Conservation (phyloP, 2,888 invertebrate species). For the Latrodectus hesperus region DNA sequence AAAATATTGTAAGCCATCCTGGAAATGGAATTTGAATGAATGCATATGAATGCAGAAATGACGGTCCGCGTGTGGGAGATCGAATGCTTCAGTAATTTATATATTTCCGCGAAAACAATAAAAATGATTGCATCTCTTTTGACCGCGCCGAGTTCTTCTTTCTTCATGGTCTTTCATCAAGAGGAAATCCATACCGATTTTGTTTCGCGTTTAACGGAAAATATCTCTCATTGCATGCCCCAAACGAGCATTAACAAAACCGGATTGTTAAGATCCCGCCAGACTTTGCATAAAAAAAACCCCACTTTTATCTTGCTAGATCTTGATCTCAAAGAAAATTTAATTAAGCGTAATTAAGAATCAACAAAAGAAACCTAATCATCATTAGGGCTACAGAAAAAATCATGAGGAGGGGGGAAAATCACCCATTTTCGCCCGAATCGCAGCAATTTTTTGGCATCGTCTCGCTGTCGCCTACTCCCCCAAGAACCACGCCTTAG, state of each 20-base stretch:
- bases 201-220: not conserved
- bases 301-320: conserved; percentile 33
- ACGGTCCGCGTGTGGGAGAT: too few relatives aligned
- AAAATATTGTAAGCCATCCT: too few relatives aligned
- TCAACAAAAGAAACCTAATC: conserved; percentile 66
- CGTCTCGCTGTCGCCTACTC: conserved; percentile 1
- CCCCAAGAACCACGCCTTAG: conserved; percentile 5
- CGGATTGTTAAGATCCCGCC: not conserved
- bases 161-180: too few relatives aligned
- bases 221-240: not conserved
- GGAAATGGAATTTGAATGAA: too few relatives aligned
- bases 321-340: conserved; percentile 55
- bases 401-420: conserved; percentile 42
- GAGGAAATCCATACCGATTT: not conserved
- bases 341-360: conserved; percentile 66
- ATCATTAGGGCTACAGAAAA: conserved; percentile 56
- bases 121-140: too few relatives aligned
- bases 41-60: too few relatives aligned
- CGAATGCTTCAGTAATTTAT: too few relatives aligned
- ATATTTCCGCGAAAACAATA: too few relatives aligned
- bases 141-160: too few relatives aligned
- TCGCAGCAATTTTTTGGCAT: conserved; percentile 52
- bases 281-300: not conserved
- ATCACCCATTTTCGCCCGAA: conserved; percentile 36
- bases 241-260: not conserved